Evolutionary conservation across 1,140 invertebrate species (phyloP), one percentile per base, ranked within the genome.

Genomic region (Orchestia grillus): DNA sequence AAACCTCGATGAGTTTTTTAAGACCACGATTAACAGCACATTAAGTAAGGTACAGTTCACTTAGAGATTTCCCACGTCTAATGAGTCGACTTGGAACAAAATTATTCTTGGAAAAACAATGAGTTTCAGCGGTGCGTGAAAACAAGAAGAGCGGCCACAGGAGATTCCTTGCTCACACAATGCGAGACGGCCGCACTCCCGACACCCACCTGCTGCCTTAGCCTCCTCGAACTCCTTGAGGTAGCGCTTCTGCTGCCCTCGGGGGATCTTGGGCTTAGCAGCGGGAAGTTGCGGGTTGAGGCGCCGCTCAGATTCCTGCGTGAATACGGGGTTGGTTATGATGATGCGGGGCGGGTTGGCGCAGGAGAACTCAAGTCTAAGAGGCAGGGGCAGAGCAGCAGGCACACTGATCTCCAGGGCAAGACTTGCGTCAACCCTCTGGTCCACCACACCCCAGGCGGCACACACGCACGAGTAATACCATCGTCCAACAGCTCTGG

Each of bases 241-340:
- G 92, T 94, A 94, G 92, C 92, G 92, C 92, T 94, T 94, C 92
- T 94, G 92, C 41, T 94, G 92, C 43, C 92, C 92, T 36, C 19
- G 4, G 6, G 92, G 92, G 92, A 94, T 94, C 92, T 94, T 94
- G 36, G 92, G 92, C 92, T 94, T 94, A 15, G 92, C 92, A 1
- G 44, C 44, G 40, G 92, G 92, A 8, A 94, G 92, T 47, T 94
- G 92, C 15, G 92, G 92, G 92, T 94, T 94, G 43, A 94, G 92
- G 92, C 92, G 92, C 15, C 92, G 92, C 0, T 45, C 6, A 6
- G 92, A 44, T 45, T 94, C 92, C 92, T 94, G 43, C 4, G 40
- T 19, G 28, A 77, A 19, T 3, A 77, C 62, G 1, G 28, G 28
- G 3, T 77, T 36, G 11, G 62, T 1, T 19, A 77, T 77, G 1